phyloP scores from a whole-genome alignment of 2,888 invertebrate genomes.

The Magallana nippona region DNA sequence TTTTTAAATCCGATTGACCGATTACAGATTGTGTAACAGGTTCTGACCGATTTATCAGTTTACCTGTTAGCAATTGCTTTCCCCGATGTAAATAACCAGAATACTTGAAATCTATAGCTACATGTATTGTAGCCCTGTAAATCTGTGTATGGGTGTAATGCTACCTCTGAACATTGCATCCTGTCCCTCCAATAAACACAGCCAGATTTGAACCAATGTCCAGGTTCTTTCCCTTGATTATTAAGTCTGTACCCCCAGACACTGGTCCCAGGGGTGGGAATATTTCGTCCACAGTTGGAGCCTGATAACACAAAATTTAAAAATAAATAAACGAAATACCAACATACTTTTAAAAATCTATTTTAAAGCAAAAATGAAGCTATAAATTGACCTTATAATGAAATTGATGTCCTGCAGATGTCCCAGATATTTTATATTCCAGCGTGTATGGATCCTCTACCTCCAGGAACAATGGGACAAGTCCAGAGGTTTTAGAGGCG shows the following conservation, averaged over 20 bases:
- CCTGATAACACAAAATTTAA: slow-evolving; percentile 7
- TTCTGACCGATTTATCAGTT: too few relatives aligned
- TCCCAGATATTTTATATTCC: slow-evolving; percentile 38
- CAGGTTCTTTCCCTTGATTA: slow-evolving; percentile 74
- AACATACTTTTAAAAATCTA: neutral
- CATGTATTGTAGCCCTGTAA: too few relatives aligned
- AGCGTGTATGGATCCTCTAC: slow-evolving; percentile 18
- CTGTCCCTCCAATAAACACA: slow-evolving; percentile 58
- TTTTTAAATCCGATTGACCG: too few relatives aligned
- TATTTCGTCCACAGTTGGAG: slow-evolving; percentile 34
- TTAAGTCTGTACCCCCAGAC: slow-evolving; percentile 79
- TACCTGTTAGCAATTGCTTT: too few relatives aligned
- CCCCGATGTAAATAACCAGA: too few relatives aligned
- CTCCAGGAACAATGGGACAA: neutral
- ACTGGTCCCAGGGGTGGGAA: slow-evolving; percentile 71
- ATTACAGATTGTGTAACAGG: too few relatives aligned
- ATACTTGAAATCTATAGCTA: too few relatives aligned
- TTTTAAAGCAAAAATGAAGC: neutral
- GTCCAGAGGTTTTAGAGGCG: neutral
- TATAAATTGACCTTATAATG: slow-evolving; percentile 26
- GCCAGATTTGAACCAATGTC: slow-evolving; percentile 66
- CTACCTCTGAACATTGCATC: slow-evolving; percentile 55
- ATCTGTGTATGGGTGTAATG: too few relatives aligned
- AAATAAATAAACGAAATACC: neutral
- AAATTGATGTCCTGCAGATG: neutral